Evolutionary conservation across 2,797 vertebrate genomes (phyloP), one percentile per base, ranked within the genome.

Genomic region (Allobates femoralis): DNA sequence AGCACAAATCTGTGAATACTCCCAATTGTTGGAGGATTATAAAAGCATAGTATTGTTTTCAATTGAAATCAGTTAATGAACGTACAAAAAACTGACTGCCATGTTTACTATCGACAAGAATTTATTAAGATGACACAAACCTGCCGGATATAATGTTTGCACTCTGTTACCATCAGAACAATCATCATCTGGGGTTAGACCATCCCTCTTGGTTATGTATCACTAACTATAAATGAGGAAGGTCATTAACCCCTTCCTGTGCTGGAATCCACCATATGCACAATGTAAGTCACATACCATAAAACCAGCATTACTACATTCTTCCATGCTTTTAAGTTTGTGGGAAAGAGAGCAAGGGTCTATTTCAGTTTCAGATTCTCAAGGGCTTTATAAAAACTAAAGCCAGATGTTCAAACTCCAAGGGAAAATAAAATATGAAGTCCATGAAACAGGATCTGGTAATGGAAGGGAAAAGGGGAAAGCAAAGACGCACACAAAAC

Each of bases 401-500:
- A 89, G 84, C 67, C 89, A 90, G 88, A 90, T 78, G 71, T 66
- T 85, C 3, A 26, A 55, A 23, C 88, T 91, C 87, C 89, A 92
- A 89, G 87, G 92, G 92, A 92, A 87, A 87, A 71, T 79, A 79
- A 83, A 87, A 87, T 30, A 75, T 14, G n/a, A 74, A 79, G 89
- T 67, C 50, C 88, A 51, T 89, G 84, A 90, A 90, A 89, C 2
- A 5, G 67, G 90, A 90, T 60, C 88, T 86, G 76, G 82, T 79
- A 89, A 50, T 26, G 50, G 71, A 74, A 73, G 37, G 37, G 3
- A 46, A 26, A 50, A 89, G 66, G 74, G 32, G 51, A 51, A 73
- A 89, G 81, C 32, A 55, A 26, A 60, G 18, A 60, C 14, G 11
- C 14, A 50, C 23, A 28, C 55, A 23, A 19, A 67, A 41, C 67